Conservation (phyloP, 2,888 invertebrate genomes). For the Protonemura montana region DNA sequence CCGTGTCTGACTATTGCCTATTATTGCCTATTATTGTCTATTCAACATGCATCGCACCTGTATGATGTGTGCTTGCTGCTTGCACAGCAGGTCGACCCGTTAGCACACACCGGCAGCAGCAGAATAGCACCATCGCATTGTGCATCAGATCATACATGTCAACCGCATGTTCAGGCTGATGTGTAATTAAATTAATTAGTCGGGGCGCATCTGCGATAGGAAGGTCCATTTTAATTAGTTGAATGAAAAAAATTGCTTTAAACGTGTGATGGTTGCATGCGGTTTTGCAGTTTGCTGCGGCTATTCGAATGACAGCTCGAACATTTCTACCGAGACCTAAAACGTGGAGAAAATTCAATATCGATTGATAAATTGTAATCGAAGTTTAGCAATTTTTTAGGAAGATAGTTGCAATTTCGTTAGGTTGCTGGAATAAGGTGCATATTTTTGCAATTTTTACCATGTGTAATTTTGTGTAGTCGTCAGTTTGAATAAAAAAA, state of each 20-base stretch:
- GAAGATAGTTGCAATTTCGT: no score
- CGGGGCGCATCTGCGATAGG: conserved; percentile 21
- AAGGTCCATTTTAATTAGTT: background rate
- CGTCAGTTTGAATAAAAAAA: no score
- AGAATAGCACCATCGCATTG: background rate
- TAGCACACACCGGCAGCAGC: background rate
- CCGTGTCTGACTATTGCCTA: background rate
- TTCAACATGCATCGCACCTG: background rate
- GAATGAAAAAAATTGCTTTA: background rate
- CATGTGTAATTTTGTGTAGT: no score
- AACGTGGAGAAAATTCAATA: no score
- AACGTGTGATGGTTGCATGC: background rate
- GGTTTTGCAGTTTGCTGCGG: background rate
- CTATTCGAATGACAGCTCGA: no score
- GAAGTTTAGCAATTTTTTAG: no score
- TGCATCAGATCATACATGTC: conserved; percentile 7
- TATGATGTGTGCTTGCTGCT: background rate
- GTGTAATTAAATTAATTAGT: conserved; percentile 32
- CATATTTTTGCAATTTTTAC: no score
- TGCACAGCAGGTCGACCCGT: background rate
- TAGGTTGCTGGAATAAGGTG: no score
- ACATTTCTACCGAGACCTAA: no score
- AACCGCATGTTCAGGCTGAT: background rate
- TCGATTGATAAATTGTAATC: no score
- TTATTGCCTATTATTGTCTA: background rate